Percentiles rank a stretch among this genome's conserved stretches.
Conservation (phyloP, 2,888 invertebrate species). For the Corbicula japonica region DNA sequence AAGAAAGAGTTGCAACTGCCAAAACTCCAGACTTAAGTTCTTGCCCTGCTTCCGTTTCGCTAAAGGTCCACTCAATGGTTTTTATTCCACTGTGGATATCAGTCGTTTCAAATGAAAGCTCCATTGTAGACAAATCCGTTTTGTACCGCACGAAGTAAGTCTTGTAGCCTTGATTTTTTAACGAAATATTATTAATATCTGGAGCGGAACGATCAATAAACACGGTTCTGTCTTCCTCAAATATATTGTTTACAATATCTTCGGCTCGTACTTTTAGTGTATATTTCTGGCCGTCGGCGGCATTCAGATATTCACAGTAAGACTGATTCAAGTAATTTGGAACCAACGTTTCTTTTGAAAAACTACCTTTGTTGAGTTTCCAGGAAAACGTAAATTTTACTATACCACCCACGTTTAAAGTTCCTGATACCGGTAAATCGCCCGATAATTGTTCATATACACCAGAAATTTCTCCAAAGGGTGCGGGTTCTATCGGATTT, state of each 20-base stretch:
- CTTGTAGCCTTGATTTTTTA: constrained; percentile 54
- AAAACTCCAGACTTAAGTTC: too few relatives aligned
- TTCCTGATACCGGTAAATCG: constrained; percentile 58
- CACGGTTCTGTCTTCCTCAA: constrained; percentile 50
- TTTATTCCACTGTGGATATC: constrained; percentile 72
- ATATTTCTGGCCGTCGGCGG: constrained; percentile 62
- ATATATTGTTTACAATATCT: constrained; percentile 61
- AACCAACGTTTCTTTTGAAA: background rate
- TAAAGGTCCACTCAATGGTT: constrained; percentile 65
- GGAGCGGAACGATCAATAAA: constrained; percentile 65
- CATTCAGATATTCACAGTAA: constrained; percentile 23
- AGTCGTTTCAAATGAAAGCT: constrained; percentile 58
- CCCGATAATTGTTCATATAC: constrained; percentile 64
- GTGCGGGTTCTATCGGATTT: constrained; percentile 39
- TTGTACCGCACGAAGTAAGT: constrained; percentile 61
- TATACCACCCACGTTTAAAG: constrained; percentile 63
- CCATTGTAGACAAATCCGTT: constrained; percentile 68
- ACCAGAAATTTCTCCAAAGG: constrained; percentile 21
- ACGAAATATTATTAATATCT: constrained; percentile 60
- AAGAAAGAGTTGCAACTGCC: too few relatives aligned
- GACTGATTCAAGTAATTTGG: constrained; percentile 31
- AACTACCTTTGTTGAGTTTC: background rate
- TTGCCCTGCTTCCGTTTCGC: constrained; percentile 65
- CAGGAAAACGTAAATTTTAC: constrained; percentile 37
- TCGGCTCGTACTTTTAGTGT: constrained; percentile 52